A percentile compares a stretch with the other conserved stretches of the same genome.
Conservation (phyloP, 2,888 invertebrate genomes). For the Willowsia nigromaculata region DNA sequence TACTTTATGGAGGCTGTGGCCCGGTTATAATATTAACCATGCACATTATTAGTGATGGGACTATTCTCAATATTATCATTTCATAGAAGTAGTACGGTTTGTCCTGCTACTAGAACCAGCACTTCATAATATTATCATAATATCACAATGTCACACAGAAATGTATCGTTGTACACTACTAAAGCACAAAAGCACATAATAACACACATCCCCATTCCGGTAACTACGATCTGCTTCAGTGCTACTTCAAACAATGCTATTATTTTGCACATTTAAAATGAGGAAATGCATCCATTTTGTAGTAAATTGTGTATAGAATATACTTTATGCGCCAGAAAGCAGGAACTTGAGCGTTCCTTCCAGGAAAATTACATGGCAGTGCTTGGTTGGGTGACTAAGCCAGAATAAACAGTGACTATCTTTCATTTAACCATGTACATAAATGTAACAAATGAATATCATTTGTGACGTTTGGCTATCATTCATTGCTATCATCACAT, state of each 20-base stretch:
- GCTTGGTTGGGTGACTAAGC: not conserved
- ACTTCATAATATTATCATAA: constrained; percentile 16
- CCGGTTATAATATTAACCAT: constrained; percentile 9
- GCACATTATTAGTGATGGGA: constrained; percentile 26
- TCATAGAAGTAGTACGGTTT: not conserved
- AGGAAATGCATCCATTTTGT: constrained; percentile 41
- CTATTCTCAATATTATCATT: not conserved
- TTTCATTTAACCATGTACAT: not conserved
- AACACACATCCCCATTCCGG: not conserved
- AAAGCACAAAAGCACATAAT: not conserved
- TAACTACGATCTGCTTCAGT: not conserved
- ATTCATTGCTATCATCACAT: not conserved
- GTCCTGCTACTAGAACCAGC: not conserved
- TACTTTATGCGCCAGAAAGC: not conserved
- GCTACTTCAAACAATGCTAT: not conserved
- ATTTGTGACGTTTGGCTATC: not conserved
- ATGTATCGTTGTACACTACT: no score
- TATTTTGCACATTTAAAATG: constrained; percentile 34
- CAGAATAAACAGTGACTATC: not conserved
- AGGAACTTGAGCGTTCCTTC: not conserved
- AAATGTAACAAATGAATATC: not conserved
- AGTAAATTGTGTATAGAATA: constrained; percentile 14
- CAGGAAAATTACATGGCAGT: not conserved
- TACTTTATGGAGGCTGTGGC: constrained; percentile 27
- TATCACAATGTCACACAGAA: not conserved